Conservation (phyloP, 92 coral and sea anemone genomes). For the Siderastrea siderea region DNA sequence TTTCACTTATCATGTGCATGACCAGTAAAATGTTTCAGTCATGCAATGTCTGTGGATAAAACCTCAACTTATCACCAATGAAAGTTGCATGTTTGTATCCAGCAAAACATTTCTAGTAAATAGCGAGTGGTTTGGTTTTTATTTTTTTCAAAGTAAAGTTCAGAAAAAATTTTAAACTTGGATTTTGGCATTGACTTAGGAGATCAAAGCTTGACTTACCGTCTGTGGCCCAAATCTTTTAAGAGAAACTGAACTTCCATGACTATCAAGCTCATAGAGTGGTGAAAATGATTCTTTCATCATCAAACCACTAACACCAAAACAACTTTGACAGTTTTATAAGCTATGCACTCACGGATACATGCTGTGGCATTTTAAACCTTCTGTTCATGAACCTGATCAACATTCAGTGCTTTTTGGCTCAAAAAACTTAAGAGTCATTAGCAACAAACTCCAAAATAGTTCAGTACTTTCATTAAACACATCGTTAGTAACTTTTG, state of each 20-base stretch:
- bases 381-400: not conserved
- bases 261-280: slow-evolving; percentile 37
- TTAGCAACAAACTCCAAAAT: not conserved
- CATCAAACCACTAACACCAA: not conserved
- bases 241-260: slow-evolving; percentile 29
- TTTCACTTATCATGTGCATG: too few species aligned
- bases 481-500: not conserved
- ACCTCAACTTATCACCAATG: too few species aligned
- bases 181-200: not conserved
- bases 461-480: not conserved
- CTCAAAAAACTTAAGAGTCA: too few species aligned
- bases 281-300: slow-evolving; percentile 47
- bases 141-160: not conserved
- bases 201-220: slow-evolving; percentile 13
- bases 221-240: not conserved
- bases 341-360: not conserved
- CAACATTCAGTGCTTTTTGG: not conserved
- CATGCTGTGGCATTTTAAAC: not conserved
- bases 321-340: not conserved
- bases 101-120: not conserved
- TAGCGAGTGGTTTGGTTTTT: not conserved
- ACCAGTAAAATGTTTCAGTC: too few species aligned
- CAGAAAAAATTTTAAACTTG: not conserved
- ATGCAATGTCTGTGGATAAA: too few species aligned
- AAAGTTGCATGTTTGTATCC: not conserved